Conservation (phyloP, 2,113 vertebrate genomes). For the Azemiops feae region DNA sequence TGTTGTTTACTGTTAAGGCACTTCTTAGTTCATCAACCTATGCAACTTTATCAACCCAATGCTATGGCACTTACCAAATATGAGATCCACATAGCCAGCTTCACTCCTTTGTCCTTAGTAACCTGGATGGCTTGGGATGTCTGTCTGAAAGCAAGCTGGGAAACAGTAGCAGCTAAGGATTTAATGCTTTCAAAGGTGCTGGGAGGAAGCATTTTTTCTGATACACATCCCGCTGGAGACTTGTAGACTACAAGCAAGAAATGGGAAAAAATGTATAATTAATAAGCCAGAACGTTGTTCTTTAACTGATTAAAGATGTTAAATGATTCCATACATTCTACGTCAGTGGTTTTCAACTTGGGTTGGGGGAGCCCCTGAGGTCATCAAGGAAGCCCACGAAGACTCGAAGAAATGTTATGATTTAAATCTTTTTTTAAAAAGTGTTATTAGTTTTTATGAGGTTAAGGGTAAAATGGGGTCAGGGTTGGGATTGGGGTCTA, state of each 20-base stretch:
- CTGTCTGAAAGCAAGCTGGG: slow-evolving; percentile 63
- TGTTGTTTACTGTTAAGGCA: background rate
- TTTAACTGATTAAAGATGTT: background rate
- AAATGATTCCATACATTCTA: background rate
- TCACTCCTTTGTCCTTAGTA: slow-evolving; percentile 64
- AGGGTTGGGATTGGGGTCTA: too few relatives aligned
- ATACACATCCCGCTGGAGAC: background rate
- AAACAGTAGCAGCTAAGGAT: slow-evolving; percentile 58
- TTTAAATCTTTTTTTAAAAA: too few relatives aligned
- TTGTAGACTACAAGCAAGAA: slow-evolving; percentile 40
- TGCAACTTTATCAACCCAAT: background rate
- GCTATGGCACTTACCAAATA: slow-evolving; percentile 61
- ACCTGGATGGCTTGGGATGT: slow-evolving; percentile 62
- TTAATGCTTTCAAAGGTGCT: slow-evolving; percentile 59
- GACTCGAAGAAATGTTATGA: too few relatives aligned
- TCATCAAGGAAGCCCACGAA: too few relatives aligned
- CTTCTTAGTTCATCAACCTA: background rate
- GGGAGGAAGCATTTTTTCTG: slow-evolving; percentile 5
- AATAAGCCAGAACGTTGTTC: background rate
- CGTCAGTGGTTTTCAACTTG: too few relatives aligned
- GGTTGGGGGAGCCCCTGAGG: too few relatives aligned
- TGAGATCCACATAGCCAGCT: slow-evolving; percentile 67
- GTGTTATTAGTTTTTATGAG: too few relatives aligned
- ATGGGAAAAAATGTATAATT: fast-evolving
- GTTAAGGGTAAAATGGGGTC: too few relatives aligned